Evolutionary conservation across 2,113 vertebrate species (phyloP), one percentile per base, ranked within the genome.

Genomic region (Spermophilus dauricus): DNA sequence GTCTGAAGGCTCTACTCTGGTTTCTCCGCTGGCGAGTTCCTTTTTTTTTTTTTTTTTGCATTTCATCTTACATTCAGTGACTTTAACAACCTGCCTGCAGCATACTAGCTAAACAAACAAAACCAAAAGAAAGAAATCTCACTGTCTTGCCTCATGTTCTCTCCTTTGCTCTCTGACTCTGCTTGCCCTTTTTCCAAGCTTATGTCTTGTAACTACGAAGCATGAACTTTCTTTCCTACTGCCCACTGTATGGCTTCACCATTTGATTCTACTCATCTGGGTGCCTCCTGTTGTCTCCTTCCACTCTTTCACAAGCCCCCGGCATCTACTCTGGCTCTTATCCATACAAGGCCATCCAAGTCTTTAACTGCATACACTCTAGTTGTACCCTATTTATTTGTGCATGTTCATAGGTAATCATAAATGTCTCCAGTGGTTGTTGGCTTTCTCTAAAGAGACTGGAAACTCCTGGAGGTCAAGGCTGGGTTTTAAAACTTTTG

Each of bases 401-500:
- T 84, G 37, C 28, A 78, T 78, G 65, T 93, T 88, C 53, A 67
- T 3, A 70, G 70, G 45, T 30, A 53, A 34, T 63, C 56, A 69
- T 18, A 80, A 73, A 86, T 51, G 69, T 89, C 63, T 86, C 65
- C 28, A 5, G 39, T 81, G 34, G 76, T 42, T 73, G 53, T 56
- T 39, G 63, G 2, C 11, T 83, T 92, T 95, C 95, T 78, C 61
- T 86, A 53, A 94, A 88, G 61, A 72, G 61, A 73, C 10, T 65
- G 11, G 65, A 83, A 87, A 91, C 67, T 82, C 48, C 58, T 42
- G 24, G 65, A 96, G 20, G 72, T 95, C 39, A 85, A 80, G 32
- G 10, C 16, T 76, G n/a, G 67, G 67, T 13, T 78, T 72, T 75
- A 72, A 76, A 65, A 76, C 4, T n/a, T 32, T 14, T 73, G 69